Evolutionary conservation across 2,888 invertebrate genomes (phyloP).

Genomic region (Oscheius sp.): DNA sequence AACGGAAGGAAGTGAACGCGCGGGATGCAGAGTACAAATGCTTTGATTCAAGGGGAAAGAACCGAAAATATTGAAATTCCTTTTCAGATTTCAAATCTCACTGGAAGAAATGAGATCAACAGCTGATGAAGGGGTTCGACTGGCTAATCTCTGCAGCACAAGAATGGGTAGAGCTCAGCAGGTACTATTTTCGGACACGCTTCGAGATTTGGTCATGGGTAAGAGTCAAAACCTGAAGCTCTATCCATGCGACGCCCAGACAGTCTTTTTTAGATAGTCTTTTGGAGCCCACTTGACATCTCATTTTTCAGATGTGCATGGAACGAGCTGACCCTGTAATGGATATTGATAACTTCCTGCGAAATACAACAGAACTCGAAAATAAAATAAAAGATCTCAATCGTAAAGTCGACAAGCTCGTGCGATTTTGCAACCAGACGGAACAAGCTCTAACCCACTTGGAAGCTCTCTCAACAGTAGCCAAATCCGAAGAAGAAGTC

Average conservation of each 20-base stretch:
- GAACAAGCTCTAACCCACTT: conserved; percentile 61
- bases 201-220: no score
- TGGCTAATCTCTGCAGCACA: conserved; percentile 59
- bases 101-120: conserved; percentile 45
- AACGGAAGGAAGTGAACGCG: conserved; percentile 2
- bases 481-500: conserved; percentile 52
- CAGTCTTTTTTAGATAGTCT: no score
- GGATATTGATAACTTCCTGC: conserved; percentile 52
- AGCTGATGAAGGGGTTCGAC: conserved; percentile 50
- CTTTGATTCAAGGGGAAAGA: neutral
- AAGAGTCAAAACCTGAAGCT: no score
- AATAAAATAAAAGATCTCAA: conserved; percentile 53
- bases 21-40: neutral
- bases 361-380: conserved; percentile 48
- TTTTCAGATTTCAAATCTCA: conserved; percentile 48
- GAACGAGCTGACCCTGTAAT: conserved; percentile 56
- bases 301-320: conserved; percentile 47
- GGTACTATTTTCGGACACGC: no score
- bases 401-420: conserved; percentile 46
- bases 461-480: conserved; percentile 53
- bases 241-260: no score
- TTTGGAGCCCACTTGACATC: no score
- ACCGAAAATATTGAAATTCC: neutral
- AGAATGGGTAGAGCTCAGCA: conserved; percentile 58
- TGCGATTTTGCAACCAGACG: conserved; percentile 59